phyloP scores from a whole-genome alignment of 2,797 vertebrate species.

The Amblyopsis hoosieri region DNA sequence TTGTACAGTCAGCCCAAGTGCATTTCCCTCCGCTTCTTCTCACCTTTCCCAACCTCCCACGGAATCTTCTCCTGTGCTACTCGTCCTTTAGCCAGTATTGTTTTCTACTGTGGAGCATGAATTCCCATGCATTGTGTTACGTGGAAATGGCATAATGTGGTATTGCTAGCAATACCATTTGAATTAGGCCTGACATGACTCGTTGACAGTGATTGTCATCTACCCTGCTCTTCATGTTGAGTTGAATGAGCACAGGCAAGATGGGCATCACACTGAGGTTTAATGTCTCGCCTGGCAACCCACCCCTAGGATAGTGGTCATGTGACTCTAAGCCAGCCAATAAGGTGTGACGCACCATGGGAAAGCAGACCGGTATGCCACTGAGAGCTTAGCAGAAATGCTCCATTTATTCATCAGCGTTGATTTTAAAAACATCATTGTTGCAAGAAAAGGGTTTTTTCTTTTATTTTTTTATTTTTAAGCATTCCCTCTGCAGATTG shows the following conservation, averaged over 20 bases:
- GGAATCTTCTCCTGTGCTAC: constrained; percentile 30
- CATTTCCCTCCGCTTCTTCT: constrained; percentile 20
- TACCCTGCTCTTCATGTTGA: constrained; percentile 2
- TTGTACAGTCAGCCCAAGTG: background rate
- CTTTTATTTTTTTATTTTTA: too few relatives aligned
- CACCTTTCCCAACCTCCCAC: constrained; percentile 41
- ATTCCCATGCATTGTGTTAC: constrained; percentile 10
- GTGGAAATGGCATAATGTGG: background rate
- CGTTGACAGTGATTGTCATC: background rate
- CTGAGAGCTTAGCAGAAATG: constrained; percentile 15
- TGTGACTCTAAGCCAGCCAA: constrained; percentile 24
- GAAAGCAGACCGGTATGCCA: constrained; percentile 14
- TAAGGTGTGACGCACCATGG: constrained; percentile 15
- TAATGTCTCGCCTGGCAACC: constrained; percentile 29
- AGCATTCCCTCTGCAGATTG: too few relatives aligned
- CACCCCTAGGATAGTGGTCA: constrained; percentile 20
- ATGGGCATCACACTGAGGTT: constrained; percentile 16
- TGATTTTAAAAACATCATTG: background rate
- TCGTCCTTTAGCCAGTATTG: constrained; percentile 16
- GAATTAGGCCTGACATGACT: background rate
- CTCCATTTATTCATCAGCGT: constrained; percentile 20
- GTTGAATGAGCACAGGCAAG: constrained; percentile 7
- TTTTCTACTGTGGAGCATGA: constrained; percentile 29
- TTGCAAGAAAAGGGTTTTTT: too few relatives aligned
- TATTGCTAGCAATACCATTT: background rate